Evolutionary conservation across 2,888 invertebrate genomes (phyloP), one percentile per base, ranked within the genome.

Genomic region (Epistrophe grossulariae): DNA sequence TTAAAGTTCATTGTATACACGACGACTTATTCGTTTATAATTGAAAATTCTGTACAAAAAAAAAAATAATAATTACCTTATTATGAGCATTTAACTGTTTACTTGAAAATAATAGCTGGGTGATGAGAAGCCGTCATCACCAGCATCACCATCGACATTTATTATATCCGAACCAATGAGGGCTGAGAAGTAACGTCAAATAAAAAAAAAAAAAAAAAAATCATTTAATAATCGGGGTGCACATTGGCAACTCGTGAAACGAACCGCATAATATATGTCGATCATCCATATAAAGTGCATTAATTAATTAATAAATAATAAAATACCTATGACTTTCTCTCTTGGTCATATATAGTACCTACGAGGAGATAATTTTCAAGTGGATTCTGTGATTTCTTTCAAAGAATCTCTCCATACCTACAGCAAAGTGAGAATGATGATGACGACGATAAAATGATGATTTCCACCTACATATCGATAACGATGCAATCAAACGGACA

Each of bases 301-400:
- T 82, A 82, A 87, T 87, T 87, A 87, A 85, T 85, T 85, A 85
- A 79, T 87, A 73, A 82, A 85, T 87, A 28, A 28, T 87, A 74
- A 28, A 82, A 74, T 82, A 45, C 74, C 74, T 79, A 79, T 60
- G 48, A 57, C n/a, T 28, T 52, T 38, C 35, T 59, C 35, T 35
- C 40, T 82, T 79, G 59, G 40, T 48, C 40, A 71, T 64, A 35
- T 9, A 1, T 35, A 9, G 31, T 7, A 31, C 31, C 4, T 31
- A 31, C 31, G 7, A 6, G 31, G 2, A 31, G 31, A 35, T 35
- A 64, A 48, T 70, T 48, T 82, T 78, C 70, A 82, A 82, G 82
- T 78, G 68, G 66, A 38, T 57, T 24, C 55, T 72, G 45, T 9
- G 50, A 76, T 84, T 74, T 76, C 70, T 43, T 84, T 79, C 17